A percentile compares a stretch with the other conserved stretches of the same genome.
Conservation (phyloP, 2,797 vertebrate species). For the Falco naumanni region DNA sequence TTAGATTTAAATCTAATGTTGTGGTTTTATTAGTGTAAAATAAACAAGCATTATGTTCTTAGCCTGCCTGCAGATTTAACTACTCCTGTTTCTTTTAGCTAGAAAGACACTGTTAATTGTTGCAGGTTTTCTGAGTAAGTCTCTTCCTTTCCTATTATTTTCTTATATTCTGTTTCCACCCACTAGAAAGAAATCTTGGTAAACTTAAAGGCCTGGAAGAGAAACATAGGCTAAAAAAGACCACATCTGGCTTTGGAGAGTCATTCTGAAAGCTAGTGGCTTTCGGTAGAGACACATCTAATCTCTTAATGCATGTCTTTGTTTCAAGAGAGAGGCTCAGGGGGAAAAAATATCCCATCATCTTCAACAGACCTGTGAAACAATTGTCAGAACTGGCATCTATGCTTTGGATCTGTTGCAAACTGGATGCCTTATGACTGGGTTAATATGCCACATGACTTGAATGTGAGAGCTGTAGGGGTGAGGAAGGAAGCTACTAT, state of each 20-base stretch:
- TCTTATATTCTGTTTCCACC: background rate
- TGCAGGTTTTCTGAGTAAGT: background rate
- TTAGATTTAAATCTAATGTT: background rate
- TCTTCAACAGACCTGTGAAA: background rate
- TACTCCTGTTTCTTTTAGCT: background rate
- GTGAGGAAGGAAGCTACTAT: background rate
- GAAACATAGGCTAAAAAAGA: background rate
- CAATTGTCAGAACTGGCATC: background rate
- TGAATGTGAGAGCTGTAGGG: background rate
- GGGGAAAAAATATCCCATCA: background rate
- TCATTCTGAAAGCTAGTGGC: background rate
- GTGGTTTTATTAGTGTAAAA: constrained; percentile 7
- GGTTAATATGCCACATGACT: background rate
- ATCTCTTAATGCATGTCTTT: constrained; percentile 19
- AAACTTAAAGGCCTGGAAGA: background rate
- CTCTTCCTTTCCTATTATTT: background rate
- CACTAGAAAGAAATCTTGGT: background rate
- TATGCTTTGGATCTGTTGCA: background rate
- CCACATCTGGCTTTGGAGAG: background rate
- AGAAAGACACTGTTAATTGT: background rate
- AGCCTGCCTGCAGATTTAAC: background rate
- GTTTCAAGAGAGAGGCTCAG: background rate
- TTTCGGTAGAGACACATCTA: background rate
- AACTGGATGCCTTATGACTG: background rate
- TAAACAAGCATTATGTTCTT: constrained; percentile 32